Conservation (phyloP, 2,888 invertebrate genomes). For the Spodoptera littoralis region DNA sequence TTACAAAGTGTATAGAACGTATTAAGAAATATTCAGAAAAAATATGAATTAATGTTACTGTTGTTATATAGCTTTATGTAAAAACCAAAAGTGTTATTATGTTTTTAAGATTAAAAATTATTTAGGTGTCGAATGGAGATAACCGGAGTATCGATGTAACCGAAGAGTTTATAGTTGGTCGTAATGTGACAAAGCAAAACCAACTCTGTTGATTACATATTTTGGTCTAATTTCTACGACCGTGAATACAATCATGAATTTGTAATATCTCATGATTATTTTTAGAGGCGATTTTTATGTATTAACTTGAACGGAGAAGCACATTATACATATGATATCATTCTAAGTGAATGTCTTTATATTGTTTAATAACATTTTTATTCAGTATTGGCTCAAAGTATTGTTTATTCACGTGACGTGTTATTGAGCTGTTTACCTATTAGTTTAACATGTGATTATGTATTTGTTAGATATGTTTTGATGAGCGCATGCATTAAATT, state of each 20-base stretch:
- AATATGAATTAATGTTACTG: conserved; percentile 83
- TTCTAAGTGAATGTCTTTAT: conserved; percentile 40
- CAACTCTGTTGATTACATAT: conserved; percentile 40
- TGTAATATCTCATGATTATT: conserved; percentile 57
- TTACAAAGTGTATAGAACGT: conserved; percentile 75
- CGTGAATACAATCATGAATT: conserved; percentile 49
- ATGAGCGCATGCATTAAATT: conserved; percentile 54
- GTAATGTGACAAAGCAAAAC: conserved; percentile 36
- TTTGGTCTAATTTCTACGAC: conserved; percentile 45
- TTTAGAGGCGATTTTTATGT: conserved; percentile 59
- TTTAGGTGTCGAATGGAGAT: conserved; percentile 58
- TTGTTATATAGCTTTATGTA: conserved; percentile 88
- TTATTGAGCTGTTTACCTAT: conserved; percentile 54
- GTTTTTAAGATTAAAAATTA: conserved; percentile 79
- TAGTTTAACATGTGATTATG: conserved; percentile 37
- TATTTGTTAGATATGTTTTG: conserved; percentile 43
- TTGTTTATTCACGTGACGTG: conserved; percentile 64
- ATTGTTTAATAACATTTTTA: conserved; percentile 59
- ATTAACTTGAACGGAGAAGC: conserved; percentile 50
- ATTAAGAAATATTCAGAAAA: conserved; percentile 73
- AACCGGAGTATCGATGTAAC: conserved; percentile 54
- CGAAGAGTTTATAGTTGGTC: conserved; percentile 51
- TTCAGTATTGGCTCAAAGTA: conserved; percentile 86
- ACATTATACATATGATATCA: conserved; percentile 33
- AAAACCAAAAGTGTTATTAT: conserved; percentile 88